A percentile compares a stretch with the other conserved stretches of the same genome.
phyloP scores from a whole-genome alignment of 2,888 invertebrate genomes.

The Heliconius aoede region DNA sequence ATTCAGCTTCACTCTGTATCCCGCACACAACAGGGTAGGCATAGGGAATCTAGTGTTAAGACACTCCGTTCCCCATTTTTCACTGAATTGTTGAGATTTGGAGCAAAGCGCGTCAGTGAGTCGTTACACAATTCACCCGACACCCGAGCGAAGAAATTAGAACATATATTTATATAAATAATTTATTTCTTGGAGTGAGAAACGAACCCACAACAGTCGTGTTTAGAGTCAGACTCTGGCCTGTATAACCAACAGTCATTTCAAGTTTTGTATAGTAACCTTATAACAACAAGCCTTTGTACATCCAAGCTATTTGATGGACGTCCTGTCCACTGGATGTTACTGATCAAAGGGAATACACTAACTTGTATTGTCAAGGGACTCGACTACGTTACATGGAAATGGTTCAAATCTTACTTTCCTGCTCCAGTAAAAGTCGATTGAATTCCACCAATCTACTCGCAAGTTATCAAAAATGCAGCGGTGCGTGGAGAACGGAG shows the following conservation, averaged over 20 bases:
- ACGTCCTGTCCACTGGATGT: background rate
- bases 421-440: background rate
- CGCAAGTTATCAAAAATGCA: background rate
- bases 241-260: background rate
- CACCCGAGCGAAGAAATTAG: too few relatives aligned
- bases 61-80: too few relatives aligned
- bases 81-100: too few relatives aligned
- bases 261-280: background rate
- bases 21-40: too few relatives aligned
- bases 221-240: background rate
- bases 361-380: slow-evolving; percentile 9
- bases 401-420: background rate
- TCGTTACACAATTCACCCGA: too few relatives aligned
- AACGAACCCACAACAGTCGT: too few relatives aligned
- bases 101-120: too few relatives aligned
- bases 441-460: background rate
- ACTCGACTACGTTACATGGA: background rate
- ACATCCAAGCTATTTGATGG: slow-evolving; percentile 1
- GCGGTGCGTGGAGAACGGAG: background rate
- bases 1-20: too few relatives aligned
- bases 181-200: too few relatives aligned
- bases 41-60: too few relatives aligned
- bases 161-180: too few relatives aligned
- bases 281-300: slow-evolving; percentile 10
- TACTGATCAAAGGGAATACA: slow-evolving; percentile 14